These are phyloP conservation scores for Coregonus suidteri DNA, from an alignment of 2,797 vertebrate species.

Conservation along the genomic window DNA sequence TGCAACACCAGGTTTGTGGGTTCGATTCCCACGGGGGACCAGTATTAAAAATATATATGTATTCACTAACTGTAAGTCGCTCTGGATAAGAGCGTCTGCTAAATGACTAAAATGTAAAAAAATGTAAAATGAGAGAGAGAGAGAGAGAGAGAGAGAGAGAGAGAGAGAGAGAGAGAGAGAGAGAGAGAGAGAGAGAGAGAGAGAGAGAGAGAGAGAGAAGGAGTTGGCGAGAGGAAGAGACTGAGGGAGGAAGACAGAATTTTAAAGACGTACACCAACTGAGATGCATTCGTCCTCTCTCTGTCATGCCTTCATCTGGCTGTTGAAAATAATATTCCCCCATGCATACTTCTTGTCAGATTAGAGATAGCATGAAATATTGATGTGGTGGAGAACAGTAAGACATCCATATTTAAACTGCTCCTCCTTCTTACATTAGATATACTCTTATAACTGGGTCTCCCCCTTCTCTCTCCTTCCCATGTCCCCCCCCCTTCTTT, in stretches of 20 bases:
- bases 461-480: neutral
- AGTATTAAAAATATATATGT: too few species aligned
- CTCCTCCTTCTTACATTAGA: neutral
- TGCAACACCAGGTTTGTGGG: too few species aligned
- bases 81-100: too few species aligned
- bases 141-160: too few species aligned
- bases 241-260: constrained; percentile 7
- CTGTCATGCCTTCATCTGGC: constrained; percentile 44
- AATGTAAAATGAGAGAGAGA: neutral
- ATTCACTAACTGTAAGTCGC: too few species aligned
- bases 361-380: constrained; percentile 55
- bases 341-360: constrained; percentile 41
- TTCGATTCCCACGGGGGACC: too few species aligned
- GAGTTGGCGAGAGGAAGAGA: neutral
- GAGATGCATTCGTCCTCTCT: constrained; percentile 35
- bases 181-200: neutral
- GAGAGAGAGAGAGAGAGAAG: neutral
- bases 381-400: constrained; percentile 44
- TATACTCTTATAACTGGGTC: neutral
- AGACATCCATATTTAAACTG: constrained; percentile 43
- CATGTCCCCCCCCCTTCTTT: neutral
- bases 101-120: too few species aligned
- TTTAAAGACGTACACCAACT: constrained; percentile 35
- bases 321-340: constrained; percentile 51
- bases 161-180: neutral